phyloP scores from a whole-genome alignment of 2,797 vertebrate genomes.

The Botia kubotai region DNA sequence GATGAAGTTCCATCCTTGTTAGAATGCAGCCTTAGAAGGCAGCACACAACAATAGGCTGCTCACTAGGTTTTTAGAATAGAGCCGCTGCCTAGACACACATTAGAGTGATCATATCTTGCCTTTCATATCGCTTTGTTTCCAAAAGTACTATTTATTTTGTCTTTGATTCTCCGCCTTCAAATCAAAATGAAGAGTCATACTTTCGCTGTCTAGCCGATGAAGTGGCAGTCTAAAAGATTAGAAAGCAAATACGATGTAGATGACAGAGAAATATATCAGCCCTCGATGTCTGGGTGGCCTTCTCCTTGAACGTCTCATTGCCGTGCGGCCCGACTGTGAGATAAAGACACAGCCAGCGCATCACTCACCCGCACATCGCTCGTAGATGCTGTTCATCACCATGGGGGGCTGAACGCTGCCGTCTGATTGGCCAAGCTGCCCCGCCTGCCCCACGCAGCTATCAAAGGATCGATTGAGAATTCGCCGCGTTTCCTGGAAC shows the following conservation, averaged over 20 bases:
- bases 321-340: conserved; percentile 1
- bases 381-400: conserved; percentile 68
- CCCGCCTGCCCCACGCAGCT: conserved; percentile 66
- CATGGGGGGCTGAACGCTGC: conserved; percentile 61
- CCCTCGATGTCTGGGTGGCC: conserved; percentile 36
- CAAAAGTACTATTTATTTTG: conserved; percentile 6
- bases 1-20: neutral
- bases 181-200: conserved; percentile 16
- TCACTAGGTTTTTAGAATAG: neutral
- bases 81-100: neutral
- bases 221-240: conserved; percentile 20
- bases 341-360: conserved; percentile 34
- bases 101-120: neutral
- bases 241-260: conserved; percentile 20
- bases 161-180: neutral
- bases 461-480: conserved; percentile 74
- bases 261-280: conserved; percentile 41
- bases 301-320: conserved; percentile 46
- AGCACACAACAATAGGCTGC: neutral
- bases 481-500: conserved; percentile 52
- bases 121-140: neutral
- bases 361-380: conserved; percentile 75
- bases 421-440: conserved; percentile 63
- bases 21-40: neutral
- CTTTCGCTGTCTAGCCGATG: conserved; percentile 29